Base-by-base conservation (phyloP, 2,113 vertebrate genomes). In the Dicrurus megarhynchus region DNA sequence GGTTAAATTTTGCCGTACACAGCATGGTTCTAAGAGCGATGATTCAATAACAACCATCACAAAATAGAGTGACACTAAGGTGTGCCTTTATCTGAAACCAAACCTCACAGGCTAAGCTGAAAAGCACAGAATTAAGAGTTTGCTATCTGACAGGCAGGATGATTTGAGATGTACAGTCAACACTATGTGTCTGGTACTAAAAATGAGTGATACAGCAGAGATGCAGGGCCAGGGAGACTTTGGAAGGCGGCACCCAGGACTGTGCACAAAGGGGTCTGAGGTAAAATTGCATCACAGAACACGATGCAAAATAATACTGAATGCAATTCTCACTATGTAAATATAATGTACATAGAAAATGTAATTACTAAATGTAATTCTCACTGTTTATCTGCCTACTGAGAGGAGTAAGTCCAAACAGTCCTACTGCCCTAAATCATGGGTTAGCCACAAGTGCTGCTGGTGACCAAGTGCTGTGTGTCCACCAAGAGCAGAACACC, bases 281-380 rank as follows among this genome's bases (percentile, higher is more conserved):
- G 9, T 11, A 28, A 7, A 60, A 19, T 0, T 78, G 55, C 13
- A 47, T 6, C n/a, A 13, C 2, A 76, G 35, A 55, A 26, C 33
- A 20, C 0, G 4, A 55, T 12, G 16, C 8, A n/a, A 61, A 74
- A 33, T 22, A 61, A 23, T 3, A 5, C 6, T 42, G 30, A 26
- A 27, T 22, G 15, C 1, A 84, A 42, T 32, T 37, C 24, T 52
- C 8, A 4, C 26, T n/a, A 15, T 11, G 9, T 6, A 26, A 59
- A 37, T 7, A 7, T 2, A 10, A 44, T 15, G 22, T 27, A 32
- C 53, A 44, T 0, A 32, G 26, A 5, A 59, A 50, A 32, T 14
- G 35, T 5, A 26, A 21, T 42, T 27, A 52, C 4, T 37, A 7
- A 9, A 6, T 28, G 33, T 13, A 33, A 77, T 47, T 71, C 9